Percentiles rank a stretch among this genome's conserved stretches.
Evolutionary conservation across 2,888 invertebrate genomes (phyloP).

Genomic region (Odontocolon sp.): DNA sequence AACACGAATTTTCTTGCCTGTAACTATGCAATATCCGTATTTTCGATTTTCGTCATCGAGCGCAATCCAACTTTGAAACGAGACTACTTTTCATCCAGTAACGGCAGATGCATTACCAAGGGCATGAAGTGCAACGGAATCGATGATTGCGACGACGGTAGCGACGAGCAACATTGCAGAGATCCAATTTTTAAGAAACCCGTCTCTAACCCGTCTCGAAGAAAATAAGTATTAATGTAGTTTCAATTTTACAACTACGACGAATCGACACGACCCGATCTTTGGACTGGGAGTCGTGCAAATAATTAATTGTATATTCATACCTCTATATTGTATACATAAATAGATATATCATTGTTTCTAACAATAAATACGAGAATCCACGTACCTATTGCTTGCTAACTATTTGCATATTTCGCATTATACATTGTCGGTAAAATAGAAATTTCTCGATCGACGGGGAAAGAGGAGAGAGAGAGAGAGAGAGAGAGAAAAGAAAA

Average conservation of each 20-base stretch:
- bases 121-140: slow-evolving; percentile 85
- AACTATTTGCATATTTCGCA: too few relatives aligned
- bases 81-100: slow-evolving; percentile 82
- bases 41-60: too few relatives aligned
- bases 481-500: too few relatives aligned
- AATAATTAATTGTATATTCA: slow-evolving; percentile 57
- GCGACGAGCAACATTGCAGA: slow-evolving; percentile 84
- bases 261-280: slow-evolving; percentile 27
- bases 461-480: too few relatives aligned
- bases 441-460: too few relatives aligned
- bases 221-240: slow-evolving; percentile 41
- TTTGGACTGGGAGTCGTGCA: slow-evolving; percentile 46
- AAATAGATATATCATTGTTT: slow-evolving; percentile 40
- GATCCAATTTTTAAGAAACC: slow-evolving; percentile 63
- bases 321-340: slow-evolving; percentile 52
- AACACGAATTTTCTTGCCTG: slow-evolving; percentile 79
- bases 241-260: slow-evolving; percentile 22
- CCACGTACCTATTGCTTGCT: slow-evolving; percentile 20
- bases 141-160: slow-evolving; percentile 86
- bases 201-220: slow-evolving; percentile 21
- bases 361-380: slow-evolving; percentile 39
- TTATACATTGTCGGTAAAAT: too few relatives aligned
- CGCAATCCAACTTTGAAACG: too few relatives aligned
- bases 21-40: too few relatives aligned
- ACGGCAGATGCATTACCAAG: slow-evolving; percentile 84